Evolutionary conservation across 2,113 vertebrate species (phyloP).

Genomic region (Corynorhinus townsendii): DNA sequence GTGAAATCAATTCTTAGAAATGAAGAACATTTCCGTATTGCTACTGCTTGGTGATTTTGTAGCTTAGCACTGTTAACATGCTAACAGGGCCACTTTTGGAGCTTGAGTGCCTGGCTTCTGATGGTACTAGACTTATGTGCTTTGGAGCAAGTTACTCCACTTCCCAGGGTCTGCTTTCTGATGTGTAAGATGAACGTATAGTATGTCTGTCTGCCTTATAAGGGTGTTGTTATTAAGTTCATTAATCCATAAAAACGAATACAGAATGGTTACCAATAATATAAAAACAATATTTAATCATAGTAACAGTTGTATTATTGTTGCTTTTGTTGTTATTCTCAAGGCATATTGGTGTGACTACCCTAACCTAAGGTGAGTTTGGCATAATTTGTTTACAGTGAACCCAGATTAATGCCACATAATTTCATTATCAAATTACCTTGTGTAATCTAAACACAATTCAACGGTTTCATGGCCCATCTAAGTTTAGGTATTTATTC

Average conservation of each 20-base stretch:
- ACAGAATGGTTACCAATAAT: not conserved
- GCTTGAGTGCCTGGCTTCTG: not conserved
- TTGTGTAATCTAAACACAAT: not conserved
- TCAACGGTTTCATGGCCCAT: not conserved
- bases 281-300: not conserved
- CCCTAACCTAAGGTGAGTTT: not conserved
- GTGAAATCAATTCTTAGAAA: not conserved
- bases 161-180: not conserved
- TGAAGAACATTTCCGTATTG: not conserved
- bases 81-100: not conserved
- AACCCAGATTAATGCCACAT: not conserved
- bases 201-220: not conserved
- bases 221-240: not conserved
- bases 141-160: not conserved
- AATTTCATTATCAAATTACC: not conserved
- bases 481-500: not conserved
- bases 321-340: not conserved
- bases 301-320: not conserved
- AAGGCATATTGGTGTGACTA: not conserved
- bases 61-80: not conserved
- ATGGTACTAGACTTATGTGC: not conserved
- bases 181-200: not conserved
- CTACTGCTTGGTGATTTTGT: not conserved
- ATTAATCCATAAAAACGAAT: not conserved
- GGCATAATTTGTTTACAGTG: not conserved